Evolutionary conservation across 2,888 invertebrate genomes (phyloP), one percentile per base, ranked within the genome.

Genomic region (Acronicta psi): DNA sequence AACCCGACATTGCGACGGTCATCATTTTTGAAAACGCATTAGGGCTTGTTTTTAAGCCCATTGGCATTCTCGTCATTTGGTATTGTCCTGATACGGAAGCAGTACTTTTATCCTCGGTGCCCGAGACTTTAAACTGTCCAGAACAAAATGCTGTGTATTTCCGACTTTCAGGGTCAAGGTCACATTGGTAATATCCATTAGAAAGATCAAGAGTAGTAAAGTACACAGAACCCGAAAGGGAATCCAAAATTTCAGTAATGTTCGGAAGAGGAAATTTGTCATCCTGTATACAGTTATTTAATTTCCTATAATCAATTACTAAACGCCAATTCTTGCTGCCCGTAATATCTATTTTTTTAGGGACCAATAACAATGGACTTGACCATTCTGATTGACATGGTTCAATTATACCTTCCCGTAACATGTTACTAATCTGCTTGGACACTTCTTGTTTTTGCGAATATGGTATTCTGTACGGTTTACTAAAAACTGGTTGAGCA

Each of bases 11-110:
- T n/a, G 44, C 52, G 31, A 36, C 31, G 23, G 52, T 52, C 42
- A 52, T 43, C 34, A 36, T 25, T 37, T 43, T 36, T 2, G 34
- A 36, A 44, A 52, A 52, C n/a, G 29, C 20, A 23, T 14, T 42
- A 16, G 51, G 51, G 25, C 52, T 52, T 25, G 37, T 18, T 13
- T 52, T 52, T 5, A 52, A 36, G 18, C 52, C 43, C 52, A 52
- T 52, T 13, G 52, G 52, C 42, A 52, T 42, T 13, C 52, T 16
- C 13, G 23, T 43, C 52, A 43, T 52, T 6, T 43, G 52, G 25
- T 36, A 52, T 42, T 51, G 51, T 31, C 31, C 31, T 31, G 31
- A 31, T 13, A 31, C 13, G 13, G 31, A 31, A 31, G 31, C 31
- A 31, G 31, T 13, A 31, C 13, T 31, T 31, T 31, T 31, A 31